A percentile compares a stretch with the other conserved stretches of the same genome.
Evolutionary conservation across 2,113 vertebrate species (phyloP).

Genomic region (Apteryx mantelli): DNA sequence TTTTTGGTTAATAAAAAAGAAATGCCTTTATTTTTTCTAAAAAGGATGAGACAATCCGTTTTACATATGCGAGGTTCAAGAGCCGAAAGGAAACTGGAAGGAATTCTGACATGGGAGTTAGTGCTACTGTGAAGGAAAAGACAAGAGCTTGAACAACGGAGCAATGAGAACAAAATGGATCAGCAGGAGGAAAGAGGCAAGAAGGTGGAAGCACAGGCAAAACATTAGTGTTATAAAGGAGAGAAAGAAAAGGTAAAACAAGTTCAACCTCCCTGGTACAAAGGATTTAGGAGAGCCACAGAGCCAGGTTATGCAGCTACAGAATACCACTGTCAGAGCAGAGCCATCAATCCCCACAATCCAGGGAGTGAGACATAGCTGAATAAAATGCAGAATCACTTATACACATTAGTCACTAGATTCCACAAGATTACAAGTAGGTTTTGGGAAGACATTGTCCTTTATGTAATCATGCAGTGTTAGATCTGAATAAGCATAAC

Average conservation of each 20-base stretch:
- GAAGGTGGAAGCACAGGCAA: background rate
- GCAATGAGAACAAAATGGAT: background rate
- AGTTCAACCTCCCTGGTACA: background rate
- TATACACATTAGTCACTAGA: background rate
- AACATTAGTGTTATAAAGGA: background rate
- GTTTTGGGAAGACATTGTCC: background rate
- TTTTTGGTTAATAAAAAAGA: background rate
- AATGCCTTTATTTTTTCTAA: background rate
- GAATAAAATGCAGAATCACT: background rate
- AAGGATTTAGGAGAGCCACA: background rate
- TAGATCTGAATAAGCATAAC: background rate
- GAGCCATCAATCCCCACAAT: background rate
- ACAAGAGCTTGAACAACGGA: rapidly evolving
- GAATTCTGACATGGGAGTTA: background rate
- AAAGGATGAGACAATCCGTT: background rate
- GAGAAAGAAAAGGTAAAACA: background rate
- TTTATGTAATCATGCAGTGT: background rate
- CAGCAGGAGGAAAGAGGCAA: background rate
- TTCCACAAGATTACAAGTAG: background rate
- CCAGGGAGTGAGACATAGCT: background rate
- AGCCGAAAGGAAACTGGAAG: background rate
- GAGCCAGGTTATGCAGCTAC: background rate
- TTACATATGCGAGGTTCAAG: background rate
- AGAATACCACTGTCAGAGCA: background rate
- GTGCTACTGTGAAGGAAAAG: background rate